Evolutionary conservation across 1,140 invertebrate genomes (phyloP).

Genomic region (Acyrthosiphon pisum): DNA sequence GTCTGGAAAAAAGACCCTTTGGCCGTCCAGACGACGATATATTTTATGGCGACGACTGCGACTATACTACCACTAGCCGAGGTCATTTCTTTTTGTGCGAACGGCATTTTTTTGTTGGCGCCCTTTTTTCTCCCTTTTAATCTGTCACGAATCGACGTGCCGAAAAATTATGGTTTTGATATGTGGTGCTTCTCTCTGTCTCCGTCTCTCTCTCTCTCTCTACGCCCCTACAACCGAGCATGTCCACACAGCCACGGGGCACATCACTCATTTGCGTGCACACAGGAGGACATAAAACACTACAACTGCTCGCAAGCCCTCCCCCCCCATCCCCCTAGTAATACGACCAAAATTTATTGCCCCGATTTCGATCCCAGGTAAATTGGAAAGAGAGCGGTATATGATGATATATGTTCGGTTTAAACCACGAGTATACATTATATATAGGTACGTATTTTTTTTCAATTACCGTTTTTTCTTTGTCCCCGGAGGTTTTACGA

Average conservation of each 20-base stretch:
- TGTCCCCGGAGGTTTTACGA: neutral
- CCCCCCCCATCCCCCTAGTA: neutral
- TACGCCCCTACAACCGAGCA: neutral
- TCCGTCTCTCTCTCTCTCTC: neutral
- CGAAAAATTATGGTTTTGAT: constrained; percentile 47
- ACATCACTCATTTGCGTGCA: constrained; percentile 40
- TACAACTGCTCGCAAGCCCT: neutral
- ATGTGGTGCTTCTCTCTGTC: neutral
- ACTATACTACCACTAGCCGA: neutral
- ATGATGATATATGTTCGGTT: constrained; percentile 45
- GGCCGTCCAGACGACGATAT: neutral
- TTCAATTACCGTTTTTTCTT: constrained; percentile 12
- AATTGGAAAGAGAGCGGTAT: neutral
- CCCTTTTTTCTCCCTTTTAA: neutral
- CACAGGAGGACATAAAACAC: neutral
- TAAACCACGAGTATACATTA: neutral
- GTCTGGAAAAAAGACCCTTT: neutral
- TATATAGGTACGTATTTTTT: neutral
- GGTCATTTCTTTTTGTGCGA: neutral
- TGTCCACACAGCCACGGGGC: neutral
- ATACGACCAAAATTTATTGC: constrained; percentile 25
- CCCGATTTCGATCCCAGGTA: constrained; percentile 27
- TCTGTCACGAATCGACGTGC: constrained; percentile 25
- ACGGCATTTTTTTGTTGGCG: neutral
- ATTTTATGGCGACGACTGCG: neutral